Percentiles rank a stretch among this genome's conserved stretches.
These are phyloP conservation scores for Synergus itoensis DNA, from an alignment of 2,888 invertebrate species.

Conservation along the genomic window DNA sequence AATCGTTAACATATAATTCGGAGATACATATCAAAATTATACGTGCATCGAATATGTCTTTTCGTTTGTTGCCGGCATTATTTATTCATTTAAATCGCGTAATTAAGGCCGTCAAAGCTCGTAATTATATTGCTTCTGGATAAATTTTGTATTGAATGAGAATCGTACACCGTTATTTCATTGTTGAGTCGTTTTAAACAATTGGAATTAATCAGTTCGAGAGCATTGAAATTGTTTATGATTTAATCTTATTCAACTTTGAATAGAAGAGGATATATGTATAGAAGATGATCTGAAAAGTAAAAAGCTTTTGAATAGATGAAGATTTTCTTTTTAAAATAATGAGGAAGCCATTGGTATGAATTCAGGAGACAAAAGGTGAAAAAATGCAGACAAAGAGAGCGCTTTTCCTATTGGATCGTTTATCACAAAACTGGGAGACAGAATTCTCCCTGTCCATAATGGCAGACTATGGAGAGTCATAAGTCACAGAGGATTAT, in stretches of 20 bases:
- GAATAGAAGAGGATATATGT: neutral
- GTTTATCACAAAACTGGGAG: conserved; percentile 32
- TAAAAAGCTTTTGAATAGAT: neutral
- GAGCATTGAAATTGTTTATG: no score
- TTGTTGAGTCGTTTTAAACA: no score
- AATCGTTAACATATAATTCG: neutral
- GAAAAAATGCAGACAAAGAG: conserved; percentile 19
- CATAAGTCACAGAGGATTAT: conserved; percentile 38
- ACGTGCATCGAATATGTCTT: neutral
- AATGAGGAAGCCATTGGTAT: conserved; percentile 5
- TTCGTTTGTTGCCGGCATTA: neutral
- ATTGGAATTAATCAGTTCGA: no score
- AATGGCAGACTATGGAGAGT: conserved; percentile 10
- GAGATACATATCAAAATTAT: neutral
- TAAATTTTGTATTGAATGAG: no score
- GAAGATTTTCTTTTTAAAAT: neutral
- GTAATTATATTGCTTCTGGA: no score
- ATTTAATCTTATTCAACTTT: no score
- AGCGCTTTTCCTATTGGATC: conserved; percentile 19
- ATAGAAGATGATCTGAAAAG: neutral
- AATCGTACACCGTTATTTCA: no score
- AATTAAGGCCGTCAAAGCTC: no score
- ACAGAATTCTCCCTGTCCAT: conserved; percentile 29
- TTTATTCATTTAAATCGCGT: no score
- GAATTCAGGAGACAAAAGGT: conserved; percentile 11